Conservation (phyloP, 2,888 invertebrate genomes). For the Brassicogethes aeneus region DNA sequence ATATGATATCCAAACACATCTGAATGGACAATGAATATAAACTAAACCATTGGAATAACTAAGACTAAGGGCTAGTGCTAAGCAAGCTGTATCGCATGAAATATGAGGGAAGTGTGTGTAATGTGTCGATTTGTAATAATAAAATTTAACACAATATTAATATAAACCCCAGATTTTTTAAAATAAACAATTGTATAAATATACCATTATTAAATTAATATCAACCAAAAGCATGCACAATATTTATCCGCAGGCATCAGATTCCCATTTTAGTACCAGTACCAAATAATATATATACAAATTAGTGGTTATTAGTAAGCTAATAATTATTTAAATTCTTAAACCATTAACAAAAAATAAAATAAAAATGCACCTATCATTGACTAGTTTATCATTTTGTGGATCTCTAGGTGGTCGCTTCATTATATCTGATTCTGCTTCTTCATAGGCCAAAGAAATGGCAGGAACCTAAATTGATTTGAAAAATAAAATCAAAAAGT, state of each 20-base stretch:
- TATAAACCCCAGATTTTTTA: too few relatives aligned
- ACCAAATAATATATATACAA: slow-evolving; percentile 11
- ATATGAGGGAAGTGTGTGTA: slow-evolving; percentile 27
- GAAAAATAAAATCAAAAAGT: slow-evolving; percentile 19
- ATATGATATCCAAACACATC: too few relatives aligned
- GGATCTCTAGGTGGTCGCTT: slow-evolving; percentile 86
- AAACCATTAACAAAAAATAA: too few relatives aligned
- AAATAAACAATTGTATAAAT: too few relatives aligned
- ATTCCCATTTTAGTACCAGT: slow-evolving; percentile 8
- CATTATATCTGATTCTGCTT: slow-evolving; percentile 89
- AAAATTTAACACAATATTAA: too few relatives aligned
- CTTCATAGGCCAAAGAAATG: slow-evolving; percentile 86
- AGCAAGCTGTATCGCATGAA: slow-evolving; percentile 31
- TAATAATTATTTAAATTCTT: neutral
- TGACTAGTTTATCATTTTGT: slow-evolving; percentile 83
- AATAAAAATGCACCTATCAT: slow-evolving; percentile 84
- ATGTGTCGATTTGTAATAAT: slow-evolving; percentile 21
- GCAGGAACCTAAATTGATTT: slow-evolving; percentile 63
- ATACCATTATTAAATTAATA: too few relatives aligned
- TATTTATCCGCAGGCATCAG: slow-evolving; percentile 18
- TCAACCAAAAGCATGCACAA: slow-evolving; percentile 3
- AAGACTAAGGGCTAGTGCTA: slow-evolving; percentile 39
- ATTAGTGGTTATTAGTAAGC: slow-evolving; percentile 1
- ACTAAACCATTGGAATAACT: too few relatives aligned
- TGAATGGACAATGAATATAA: too few relatives aligned